A percentile compares a stretch with the other conserved stretches of the same genome.
Evolutionary conservation across 2,113 vertebrate genomes (phyloP).

Genomic region (Willisornis vidua): DNA sequence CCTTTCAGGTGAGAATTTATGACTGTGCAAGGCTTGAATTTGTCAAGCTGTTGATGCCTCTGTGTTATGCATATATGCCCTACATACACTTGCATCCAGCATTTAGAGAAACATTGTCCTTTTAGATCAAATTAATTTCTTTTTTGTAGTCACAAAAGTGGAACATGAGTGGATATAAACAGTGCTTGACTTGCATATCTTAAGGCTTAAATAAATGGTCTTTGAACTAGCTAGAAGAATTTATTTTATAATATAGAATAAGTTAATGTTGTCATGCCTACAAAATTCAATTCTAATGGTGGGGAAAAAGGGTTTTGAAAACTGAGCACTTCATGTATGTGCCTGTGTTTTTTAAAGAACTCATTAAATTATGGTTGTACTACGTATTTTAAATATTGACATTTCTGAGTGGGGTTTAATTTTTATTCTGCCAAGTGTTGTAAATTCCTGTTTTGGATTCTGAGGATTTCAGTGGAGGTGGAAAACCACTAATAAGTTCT

Average conservation of each 20-base stretch:
- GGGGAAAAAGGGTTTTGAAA: not conserved
- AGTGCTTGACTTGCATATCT: not conserved
- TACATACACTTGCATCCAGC: not conserved
- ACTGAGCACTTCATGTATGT: not conserved
- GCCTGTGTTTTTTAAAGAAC: slow-evolving; percentile 16
- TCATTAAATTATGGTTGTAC: slow-evolving; percentile 37
- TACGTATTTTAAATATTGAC: slow-evolving; percentile 53
- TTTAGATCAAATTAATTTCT: not conserved
- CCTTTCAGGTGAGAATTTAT: slow-evolving; percentile 21
- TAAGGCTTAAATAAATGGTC: not conserved
- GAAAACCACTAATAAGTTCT: slow-evolving; percentile 62
- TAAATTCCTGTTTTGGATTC: slow-evolving; percentile 57
- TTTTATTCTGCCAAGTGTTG: slow-evolving; percentile 53
- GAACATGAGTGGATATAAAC: not conserved
- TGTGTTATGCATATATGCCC: not conserved
- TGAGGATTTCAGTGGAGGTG: slow-evolving; percentile 45
- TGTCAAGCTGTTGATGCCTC: not conserved
- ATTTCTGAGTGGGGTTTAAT: slow-evolving; percentile 61
- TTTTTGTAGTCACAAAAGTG: not conserved
- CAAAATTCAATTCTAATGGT: not conserved
- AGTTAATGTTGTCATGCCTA: not conserved
- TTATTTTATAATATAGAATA: not conserved
- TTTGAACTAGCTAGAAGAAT: not conserved
- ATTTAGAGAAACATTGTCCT: not conserved
- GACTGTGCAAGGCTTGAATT: not conserved